Evolutionary conservation across 2,113 vertebrate genomes (phyloP).

Genomic region (Aviceda subcristata): DNA sequence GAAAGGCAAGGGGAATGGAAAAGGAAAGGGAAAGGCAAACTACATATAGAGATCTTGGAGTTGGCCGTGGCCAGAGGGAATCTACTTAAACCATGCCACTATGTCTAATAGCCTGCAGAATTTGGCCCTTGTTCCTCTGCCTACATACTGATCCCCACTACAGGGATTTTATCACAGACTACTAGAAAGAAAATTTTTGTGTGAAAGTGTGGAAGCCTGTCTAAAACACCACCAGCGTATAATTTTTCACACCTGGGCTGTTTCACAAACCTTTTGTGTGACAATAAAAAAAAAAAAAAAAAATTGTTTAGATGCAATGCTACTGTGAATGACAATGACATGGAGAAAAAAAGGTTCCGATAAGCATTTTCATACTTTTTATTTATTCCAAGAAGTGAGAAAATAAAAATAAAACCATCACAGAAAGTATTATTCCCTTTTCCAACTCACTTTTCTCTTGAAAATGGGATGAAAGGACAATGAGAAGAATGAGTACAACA

Average conservation of each 20-base stretch:
- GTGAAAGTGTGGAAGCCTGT: neutral
- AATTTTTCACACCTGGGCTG: neutral
- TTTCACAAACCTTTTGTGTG: neutral
- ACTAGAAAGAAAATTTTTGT: neutral
- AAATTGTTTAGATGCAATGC: neutral
- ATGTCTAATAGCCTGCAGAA: neutral
- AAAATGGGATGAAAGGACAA: neutral
- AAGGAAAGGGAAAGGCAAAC: neutral
- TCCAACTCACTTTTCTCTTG: neutral
- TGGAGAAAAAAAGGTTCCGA: neutral
- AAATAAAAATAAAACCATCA: neutral
- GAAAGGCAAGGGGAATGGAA: neutral
- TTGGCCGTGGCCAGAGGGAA: neutral
- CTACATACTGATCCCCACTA: too few species aligned
- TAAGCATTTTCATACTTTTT: neutral
- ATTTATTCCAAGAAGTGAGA: neutral
- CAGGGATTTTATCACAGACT: neutral
- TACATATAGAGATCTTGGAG: neutral
- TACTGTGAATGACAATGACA: neutral
- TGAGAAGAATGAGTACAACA: neutral
- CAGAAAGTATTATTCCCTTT: neutral
- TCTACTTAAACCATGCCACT: neutral
- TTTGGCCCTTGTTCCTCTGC: neutral
- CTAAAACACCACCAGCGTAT: neutral
- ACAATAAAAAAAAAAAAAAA: neutral